phyloP scores from a whole-genome alignment of 2,797 vertebrate species.

The Myotis myotis region DNA sequence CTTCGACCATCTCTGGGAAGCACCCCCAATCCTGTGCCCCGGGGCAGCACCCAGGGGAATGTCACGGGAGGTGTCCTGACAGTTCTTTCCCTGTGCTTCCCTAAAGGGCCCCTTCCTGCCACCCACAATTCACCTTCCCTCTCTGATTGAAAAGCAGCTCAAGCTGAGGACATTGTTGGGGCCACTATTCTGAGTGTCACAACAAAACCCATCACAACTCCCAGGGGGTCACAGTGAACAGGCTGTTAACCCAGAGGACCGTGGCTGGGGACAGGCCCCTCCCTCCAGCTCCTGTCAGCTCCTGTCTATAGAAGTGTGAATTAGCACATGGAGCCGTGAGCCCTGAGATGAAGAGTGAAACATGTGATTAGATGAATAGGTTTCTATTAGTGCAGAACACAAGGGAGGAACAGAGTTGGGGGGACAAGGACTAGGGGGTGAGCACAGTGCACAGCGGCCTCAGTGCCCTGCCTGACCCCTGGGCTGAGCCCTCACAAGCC shows the following conservation, averaged over 20 bases:
- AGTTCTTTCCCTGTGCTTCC: background rate
- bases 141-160: background rate
- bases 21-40: background rate
- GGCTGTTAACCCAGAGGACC: background rate
- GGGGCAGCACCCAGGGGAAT: no score
- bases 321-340: no score
- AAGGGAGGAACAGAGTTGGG: no score
- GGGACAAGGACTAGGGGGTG: fast-evolving
- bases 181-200: background rate
- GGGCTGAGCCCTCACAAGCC: background rate
- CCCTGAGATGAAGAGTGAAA: background rate
- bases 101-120: fast-evolving
- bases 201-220: background rate
- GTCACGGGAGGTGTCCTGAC: background rate
- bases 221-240: background rate
- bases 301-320: background rate
- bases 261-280: fast-evolving
- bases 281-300: background rate
- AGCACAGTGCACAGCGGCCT: background rate
- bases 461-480: background rate
- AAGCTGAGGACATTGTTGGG: background rate
- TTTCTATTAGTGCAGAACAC: background rate
- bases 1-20: fast-evolving
- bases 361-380: background rate
- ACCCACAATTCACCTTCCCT: no score